Base-by-base conservation (phyloP, 2,113 vertebrate genomes). In the Thalassarche chlororhynchos region DNA sequence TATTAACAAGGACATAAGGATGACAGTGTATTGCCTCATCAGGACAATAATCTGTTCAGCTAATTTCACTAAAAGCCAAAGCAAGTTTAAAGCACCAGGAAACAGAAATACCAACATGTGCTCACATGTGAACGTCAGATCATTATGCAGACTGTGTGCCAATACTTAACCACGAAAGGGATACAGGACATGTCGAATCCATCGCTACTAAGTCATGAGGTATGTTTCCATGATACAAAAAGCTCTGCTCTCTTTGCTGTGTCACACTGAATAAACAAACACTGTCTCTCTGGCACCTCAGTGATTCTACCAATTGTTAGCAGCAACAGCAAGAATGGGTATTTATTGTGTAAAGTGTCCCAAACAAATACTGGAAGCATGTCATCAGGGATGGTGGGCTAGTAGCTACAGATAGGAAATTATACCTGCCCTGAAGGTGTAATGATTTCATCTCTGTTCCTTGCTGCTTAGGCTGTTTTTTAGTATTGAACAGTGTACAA, bases 121-220 rank as follows among this genome's bases (percentile, higher is more conserved):
- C 55, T 81, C 3, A 65, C 17, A 13, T 6, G 55, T 18, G 69
- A 55, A 19, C 8, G 42, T 12, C 31, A 40, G 26, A 31, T 31
- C 17, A 2, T 44, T 17, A 16, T 25, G 12, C 36, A 64, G 77
- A 36, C 21, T 9, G 12, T 34, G 28, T 77, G 76, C 34, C 80
- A 80, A 1, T 25, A 40, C 32, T 42, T 40, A 2, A 2, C 9
- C 44, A 29, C 2, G 9, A 28, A 38, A 29, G 24, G 64, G 64
- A 82, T 36, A 57, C 29, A 28, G 46, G 62, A 40, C 21, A 10
- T 2, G 6, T 19, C 5, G 1, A 64, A 29, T 44, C 55, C 34
- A 14, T 36, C 0, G 0, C 34, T 76, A 3, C 62, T 16, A 17
- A 29, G 12, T 42, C 64, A 60, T 12, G 28, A 55, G 21, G 19